Percentiles rank a stretch among this genome's conserved stretches.
Evolutionary conservation across 2,888 invertebrate species (phyloP).

Genomic region (Platerodrilus igneus): DNA sequence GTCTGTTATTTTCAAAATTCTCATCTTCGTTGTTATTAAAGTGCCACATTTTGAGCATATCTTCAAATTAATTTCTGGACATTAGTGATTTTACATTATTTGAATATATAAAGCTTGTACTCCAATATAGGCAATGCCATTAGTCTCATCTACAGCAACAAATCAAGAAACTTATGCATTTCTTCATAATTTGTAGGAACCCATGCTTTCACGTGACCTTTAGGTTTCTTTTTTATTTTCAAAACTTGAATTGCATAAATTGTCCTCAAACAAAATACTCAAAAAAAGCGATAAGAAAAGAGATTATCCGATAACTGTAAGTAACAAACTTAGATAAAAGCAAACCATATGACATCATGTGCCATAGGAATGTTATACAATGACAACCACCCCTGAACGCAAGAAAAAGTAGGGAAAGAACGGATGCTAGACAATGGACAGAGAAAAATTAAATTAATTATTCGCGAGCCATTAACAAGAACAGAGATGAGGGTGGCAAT

Average conservation of each 20-base stretch:
- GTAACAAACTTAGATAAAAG: too few relatives aligned
- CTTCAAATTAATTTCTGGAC: constrained; percentile 8
- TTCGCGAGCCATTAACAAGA: too few relatives aligned
- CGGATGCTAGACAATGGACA: too few relatives aligned
- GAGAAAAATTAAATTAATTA: too few relatives aligned
- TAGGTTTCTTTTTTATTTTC: not conserved
- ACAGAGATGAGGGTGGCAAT: too few relatives aligned
- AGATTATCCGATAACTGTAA: too few relatives aligned
- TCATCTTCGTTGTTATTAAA: constrained; percentile 8
- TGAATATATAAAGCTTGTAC: constrained; percentile 6
- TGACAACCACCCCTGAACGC: too few relatives aligned
- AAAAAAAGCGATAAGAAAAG: too few relatives aligned
- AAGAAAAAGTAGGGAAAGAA: too few relatives aligned
- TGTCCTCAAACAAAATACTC: too few relatives aligned
- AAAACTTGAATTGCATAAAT: not conserved
- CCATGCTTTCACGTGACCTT: constrained; percentile 1
- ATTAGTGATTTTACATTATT: constrained; percentile 6
- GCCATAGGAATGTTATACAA: too few relatives aligned
- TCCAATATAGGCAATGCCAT: constrained; percentile 10
- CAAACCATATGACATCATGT: too few relatives aligned
- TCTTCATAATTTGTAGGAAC: constrained; percentile 7
- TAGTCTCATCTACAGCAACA: constrained; percentile 12
- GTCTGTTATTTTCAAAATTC: constrained; percentile 1
- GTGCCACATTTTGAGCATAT: constrained; percentile 7
- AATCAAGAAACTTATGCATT: constrained; percentile 12